Conservation (phyloP, 2,113 vertebrate genomes). For the Aleadryas rufinucha region DNA sequence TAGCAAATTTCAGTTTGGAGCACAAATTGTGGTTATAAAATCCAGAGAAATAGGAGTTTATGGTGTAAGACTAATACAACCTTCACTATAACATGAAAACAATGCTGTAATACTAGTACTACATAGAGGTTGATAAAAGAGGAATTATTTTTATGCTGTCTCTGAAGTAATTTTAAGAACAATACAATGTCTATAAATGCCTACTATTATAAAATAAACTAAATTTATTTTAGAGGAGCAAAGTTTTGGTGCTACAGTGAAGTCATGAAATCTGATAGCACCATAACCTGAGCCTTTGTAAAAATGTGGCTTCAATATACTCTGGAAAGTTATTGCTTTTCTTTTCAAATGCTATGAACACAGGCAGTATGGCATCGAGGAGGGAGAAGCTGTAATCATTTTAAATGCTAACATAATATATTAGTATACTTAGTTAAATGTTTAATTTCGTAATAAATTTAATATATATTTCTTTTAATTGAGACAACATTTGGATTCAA, state of each 20-base stretch:
- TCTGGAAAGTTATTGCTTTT: background rate
- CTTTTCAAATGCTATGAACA: background rate
- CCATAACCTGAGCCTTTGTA: background rate
- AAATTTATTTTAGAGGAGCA: background rate
- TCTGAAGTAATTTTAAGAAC: background rate
- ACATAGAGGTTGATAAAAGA: background rate
- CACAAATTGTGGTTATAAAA: background rate
- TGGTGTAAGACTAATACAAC: background rate
- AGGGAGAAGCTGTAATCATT: background rate
- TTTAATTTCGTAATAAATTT: background rate
- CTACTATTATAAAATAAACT: background rate
- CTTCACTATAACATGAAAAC: background rate
- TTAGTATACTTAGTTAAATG: background rate
- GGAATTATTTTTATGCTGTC: constrained; percentile 3
- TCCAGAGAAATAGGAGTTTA: background rate
- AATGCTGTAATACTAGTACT: background rate
- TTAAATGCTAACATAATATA: background rate
- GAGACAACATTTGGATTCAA: background rate
- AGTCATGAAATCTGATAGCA: background rate
- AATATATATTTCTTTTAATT: background rate
- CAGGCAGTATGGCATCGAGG: background rate
- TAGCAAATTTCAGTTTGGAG: background rate
- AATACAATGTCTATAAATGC: background rate
- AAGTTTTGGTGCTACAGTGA: background rate
- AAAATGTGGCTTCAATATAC: background rate